These are phyloP conservation scores for Heliconius hermathena DNA, from an alignment of 1,140 invertebrate genomes.

Conservation along the genomic window DNA sequence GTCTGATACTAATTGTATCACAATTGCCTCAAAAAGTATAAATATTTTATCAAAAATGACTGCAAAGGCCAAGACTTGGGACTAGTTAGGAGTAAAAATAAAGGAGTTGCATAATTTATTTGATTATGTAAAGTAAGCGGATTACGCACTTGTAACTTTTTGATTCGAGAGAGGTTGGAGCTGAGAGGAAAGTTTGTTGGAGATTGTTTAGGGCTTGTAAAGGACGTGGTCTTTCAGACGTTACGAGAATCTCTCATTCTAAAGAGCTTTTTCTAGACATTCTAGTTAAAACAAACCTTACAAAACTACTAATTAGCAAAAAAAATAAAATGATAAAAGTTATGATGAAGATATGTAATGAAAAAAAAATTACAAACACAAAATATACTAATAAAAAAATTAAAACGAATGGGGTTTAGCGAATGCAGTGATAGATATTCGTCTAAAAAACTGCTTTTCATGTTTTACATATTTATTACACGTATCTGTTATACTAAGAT, in stretches of 20 bases:
- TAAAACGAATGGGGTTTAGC: too few species aligned
- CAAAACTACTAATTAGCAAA: too few species aligned
- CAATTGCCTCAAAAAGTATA: background rate
- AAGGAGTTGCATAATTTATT: conserved; percentile 35
- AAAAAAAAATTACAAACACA: too few species aligned
- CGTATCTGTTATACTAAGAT: too few species aligned
- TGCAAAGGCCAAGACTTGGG: background rate
- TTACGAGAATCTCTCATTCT: background rate
- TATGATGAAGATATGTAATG: too few species aligned
- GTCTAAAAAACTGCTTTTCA: too few species aligned
- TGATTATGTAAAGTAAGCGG: conserved; percentile 37
- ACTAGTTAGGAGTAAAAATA: conserved; percentile 19
- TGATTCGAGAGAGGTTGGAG: conserved; percentile 30
- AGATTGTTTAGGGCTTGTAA: conserved; percentile 35
- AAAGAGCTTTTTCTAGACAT: background rate
- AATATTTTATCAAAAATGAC: background rate
- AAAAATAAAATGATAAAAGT: too few species aligned
- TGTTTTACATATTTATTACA: too few species aligned
- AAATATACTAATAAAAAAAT: too few species aligned
- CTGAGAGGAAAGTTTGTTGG: conserved; percentile 36
- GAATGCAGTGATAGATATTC: too few species aligned
- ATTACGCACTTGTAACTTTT: conserved; percentile 40
- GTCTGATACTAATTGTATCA: background rate
- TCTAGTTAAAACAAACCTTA: too few species aligned
- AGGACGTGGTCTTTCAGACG: conserved; percentile 10